Evolutionary conservation across 1,140 invertebrate species (phyloP).

Genomic region (Steinernema feltiae): DNA sequence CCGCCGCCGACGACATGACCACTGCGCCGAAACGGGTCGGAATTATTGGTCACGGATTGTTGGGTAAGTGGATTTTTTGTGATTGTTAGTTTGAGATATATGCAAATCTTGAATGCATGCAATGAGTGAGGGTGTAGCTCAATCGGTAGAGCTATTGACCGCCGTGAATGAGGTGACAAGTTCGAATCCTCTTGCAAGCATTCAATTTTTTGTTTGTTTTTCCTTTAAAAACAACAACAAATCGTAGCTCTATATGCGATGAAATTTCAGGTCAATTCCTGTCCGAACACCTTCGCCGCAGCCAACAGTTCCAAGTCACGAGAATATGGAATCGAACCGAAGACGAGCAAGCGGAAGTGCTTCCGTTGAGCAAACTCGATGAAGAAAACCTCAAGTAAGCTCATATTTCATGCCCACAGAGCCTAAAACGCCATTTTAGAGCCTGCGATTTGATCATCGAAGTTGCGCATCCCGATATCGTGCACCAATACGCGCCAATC

Average conservation of each 20-base stretch:
- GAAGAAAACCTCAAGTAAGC: conserved; percentile 59
- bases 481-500: conserved; percentile 60
- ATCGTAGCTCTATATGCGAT: too few species aligned
- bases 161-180: conserved; percentile 36
- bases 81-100: too few species aligned
- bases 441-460: conserved; percentile 65
- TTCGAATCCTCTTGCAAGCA: too few species aligned
- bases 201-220: conserved; percentile 36
- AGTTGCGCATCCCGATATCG: conserved; percentile 65
- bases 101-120: too few species aligned
- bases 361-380: conserved; percentile 53
- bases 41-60: conserved; percentile 63
- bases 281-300: conserved; percentile 56
- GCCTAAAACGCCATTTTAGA: conserved; percentile 33
- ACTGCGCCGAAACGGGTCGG: conserved; percentile 57
- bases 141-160: conserved; percentile 42
- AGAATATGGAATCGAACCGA: conserved; percentile 64
- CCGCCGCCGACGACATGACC: too few species aligned
- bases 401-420: background rate
- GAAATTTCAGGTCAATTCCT: conserved; percentile 62
- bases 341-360: conserved; percentile 46
- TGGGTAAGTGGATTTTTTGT: too few species aligned
- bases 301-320: conserved; percentile 58
- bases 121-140: conserved; percentile 32
- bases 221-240: conserved; percentile 3